Evolutionary conservation across 2,113 vertebrate species (phyloP), one percentile per base, ranked within the genome.

Genomic region (Lutjanus erythropterus): DNA sequence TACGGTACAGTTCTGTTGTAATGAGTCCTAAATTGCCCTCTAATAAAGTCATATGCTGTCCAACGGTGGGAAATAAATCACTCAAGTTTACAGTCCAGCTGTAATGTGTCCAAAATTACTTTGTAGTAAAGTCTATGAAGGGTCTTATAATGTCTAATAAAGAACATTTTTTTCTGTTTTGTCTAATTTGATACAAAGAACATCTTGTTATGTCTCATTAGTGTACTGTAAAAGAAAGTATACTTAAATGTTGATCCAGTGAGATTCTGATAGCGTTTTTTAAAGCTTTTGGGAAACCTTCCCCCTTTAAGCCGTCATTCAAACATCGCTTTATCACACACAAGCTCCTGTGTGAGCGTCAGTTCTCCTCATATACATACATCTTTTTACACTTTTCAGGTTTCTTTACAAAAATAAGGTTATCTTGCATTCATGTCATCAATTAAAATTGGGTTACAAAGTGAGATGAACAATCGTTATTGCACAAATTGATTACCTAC

Each of bases 401-500:
- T 91, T 92, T 92, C 82, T 92, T 92, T 92, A 93, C 50, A 94
- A 95, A 94, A 94, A 94, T 94, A 94, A 90, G 68, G 87, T 92
- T 91, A 94, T 93, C 86, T 91, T 33, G 82, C 92, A 85, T 91
- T 90, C 84, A 75, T 62, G 71, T 90, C 84, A 86, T 87, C 69
- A 61, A 90, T 90, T 90, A 81, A 88, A 93, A 92, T 66, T 60
- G 85, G 78, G 81, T 93, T 93, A 93, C 62, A 92, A 90, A 92
- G 77, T 92, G 88, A 93, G 91, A 92, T 90, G 86, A 90, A 91
- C 41, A 80, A 88, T 80, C 31, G 69, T 95, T 94, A 94, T 94
- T 94, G 93, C 92, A 95, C 95, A 91, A 88, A 90, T 66, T 66
- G 83, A 94, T 93, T 91, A 89, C 83, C 73, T 84, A 88, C 73